Conservation (phyloP, 2,797 vertebrate genomes). For the Yasuhikotakia modesta region DNA sequence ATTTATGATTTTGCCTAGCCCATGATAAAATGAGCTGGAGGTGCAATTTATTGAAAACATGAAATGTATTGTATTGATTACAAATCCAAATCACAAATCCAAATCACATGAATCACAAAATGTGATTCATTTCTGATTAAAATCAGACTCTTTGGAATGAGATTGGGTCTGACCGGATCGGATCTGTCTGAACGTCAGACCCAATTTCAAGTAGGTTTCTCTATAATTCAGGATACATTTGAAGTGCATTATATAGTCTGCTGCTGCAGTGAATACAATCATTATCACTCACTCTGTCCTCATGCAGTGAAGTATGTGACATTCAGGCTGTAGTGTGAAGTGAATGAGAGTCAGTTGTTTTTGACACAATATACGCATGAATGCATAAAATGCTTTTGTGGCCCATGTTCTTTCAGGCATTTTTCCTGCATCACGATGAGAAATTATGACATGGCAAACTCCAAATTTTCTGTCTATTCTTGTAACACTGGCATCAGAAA, state of each 20-base stretch:
- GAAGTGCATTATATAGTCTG: background rate
- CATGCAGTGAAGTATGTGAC: background rate
- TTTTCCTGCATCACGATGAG: background rate
- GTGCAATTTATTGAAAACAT: no score
- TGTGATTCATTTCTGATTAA: background rate
- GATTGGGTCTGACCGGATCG: background rate
- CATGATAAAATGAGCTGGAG: background rate
- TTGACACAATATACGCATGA: background rate
- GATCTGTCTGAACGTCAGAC: background rate
- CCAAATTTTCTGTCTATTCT: background rate
- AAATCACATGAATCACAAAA: background rate
- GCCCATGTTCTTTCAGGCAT: background rate
- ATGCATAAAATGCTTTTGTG: background rate
- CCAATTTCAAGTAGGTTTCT: background rate
- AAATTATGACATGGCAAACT: background rate
- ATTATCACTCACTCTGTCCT: no score
- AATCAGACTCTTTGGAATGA: background rate
- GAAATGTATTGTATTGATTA: no score
- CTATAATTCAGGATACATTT: background rate
- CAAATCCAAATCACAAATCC: no score
- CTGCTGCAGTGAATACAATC: background rate
- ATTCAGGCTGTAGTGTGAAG: background rate
- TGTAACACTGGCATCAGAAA: background rate
- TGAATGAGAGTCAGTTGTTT: background rate
- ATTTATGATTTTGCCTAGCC: background rate